Evolutionary conservation across 2,113 vertebrate species (phyloP).

Genomic region (Xenopus borealis): DNA sequence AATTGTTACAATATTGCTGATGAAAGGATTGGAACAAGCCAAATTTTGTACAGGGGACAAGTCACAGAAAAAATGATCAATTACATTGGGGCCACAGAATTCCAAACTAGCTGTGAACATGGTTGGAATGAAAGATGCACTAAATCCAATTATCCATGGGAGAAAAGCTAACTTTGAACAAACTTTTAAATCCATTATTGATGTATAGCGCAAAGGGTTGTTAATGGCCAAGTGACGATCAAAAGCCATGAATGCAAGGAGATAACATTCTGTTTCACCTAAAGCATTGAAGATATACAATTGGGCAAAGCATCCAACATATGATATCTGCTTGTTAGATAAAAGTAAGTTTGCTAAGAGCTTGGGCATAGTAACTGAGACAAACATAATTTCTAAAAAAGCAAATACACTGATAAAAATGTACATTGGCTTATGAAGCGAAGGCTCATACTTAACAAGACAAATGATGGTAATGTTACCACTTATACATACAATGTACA

Average conservation of each 20-base stretch:
- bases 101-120: slow-evolving; percentile 49
- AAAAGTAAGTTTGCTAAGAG: not conserved
- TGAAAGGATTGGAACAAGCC: slow-evolving; percentile 50
- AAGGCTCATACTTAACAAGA: not conserved
- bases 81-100: slow-evolving; percentile 53
- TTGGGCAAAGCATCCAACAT: slow-evolving; percentile 12
- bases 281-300: not conserved
- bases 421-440: slow-evolving; percentile 31
- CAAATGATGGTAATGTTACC: slow-evolving; percentile 14
- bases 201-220: slow-evolving; percentile 48
- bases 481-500: not conserved
- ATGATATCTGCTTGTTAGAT: slow-evolving; percentile 2
- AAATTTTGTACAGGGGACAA: slow-evolving; percentile 49
- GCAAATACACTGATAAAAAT: slow-evolving; percentile 9
- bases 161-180: slow-evolving; percentile 40
- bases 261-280: slow-evolving; percentile 8
- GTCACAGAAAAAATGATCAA: slow-evolving; percentile 55
- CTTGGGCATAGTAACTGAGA: slow-evolving; percentile 6
- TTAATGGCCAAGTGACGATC: slow-evolving; percentile 55
- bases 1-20: slow-evolving; percentile 38
- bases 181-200: slow-evolving; percentile 47
- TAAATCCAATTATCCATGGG: slow-evolving; percentile 50
- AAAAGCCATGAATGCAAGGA: slow-evolving; percentile 48
- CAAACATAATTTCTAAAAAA: slow-evolving; percentile 7
- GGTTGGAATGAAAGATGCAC: slow-evolving; percentile 46